These are phyloP conservation scores for Patella depressa DNA, from an alignment of 2,888 invertebrate genomes.

Conservation along the genomic window DNA sequence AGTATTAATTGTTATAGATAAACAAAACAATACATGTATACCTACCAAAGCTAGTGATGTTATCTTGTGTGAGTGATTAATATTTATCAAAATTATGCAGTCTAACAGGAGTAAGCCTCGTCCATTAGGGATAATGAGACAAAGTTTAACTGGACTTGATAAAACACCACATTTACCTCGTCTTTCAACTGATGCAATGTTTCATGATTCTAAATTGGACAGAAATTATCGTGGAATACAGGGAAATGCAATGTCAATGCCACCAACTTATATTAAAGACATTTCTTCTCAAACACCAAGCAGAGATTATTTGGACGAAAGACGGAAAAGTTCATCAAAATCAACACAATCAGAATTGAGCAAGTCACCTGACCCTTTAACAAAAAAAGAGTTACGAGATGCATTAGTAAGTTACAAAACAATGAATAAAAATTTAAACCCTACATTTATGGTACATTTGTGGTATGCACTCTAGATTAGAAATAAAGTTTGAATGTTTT, in stretches of 20 bases:
- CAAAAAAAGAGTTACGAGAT: constrained; percentile 54
- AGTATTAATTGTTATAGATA: too few relatives aligned
- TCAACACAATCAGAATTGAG: constrained; percentile 48
- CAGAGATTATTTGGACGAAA: not conserved
- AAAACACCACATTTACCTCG: constrained; percentile 27
- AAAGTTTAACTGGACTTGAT: constrained; percentile 19
- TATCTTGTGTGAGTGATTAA: too few relatives aligned
- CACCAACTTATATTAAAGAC: constrained; percentile 32
- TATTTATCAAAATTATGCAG: not conserved
- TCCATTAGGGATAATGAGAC: constrained; percentile 29
- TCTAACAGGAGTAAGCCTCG: constrained; percentile 18
- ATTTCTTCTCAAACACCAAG: not conserved
- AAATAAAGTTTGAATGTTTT: too few relatives aligned
- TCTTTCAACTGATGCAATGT: not conserved
- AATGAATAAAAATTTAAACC: not conserved
- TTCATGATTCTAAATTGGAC: constrained; percentile 26
- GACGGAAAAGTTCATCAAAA: constrained; percentile 28
- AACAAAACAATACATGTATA: too few relatives aligned
- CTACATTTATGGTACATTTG: not conserved
- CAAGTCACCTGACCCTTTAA: constrained; percentile 47
- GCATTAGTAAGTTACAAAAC: constrained; percentile 42
- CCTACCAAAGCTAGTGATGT: too few relatives aligned
- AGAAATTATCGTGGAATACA: constrained; percentile 40
- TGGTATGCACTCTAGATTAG: too few relatives aligned
- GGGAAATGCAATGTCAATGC: constrained; percentile 49